Conservation (phyloP, 2,888 invertebrate species). For the Tanypteryx hageni region DNA sequence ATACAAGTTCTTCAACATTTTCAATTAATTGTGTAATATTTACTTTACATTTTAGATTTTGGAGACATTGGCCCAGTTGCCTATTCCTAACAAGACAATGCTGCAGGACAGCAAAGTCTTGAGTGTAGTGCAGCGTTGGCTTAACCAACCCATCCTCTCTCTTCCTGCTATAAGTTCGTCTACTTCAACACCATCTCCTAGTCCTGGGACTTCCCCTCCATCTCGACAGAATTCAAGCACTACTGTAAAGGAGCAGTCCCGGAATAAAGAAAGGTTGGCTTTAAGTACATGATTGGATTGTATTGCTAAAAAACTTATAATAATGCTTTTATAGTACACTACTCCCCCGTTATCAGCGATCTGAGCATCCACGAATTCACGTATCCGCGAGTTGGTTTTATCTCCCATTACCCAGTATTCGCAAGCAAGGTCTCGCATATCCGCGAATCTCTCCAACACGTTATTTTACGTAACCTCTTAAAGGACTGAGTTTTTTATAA, state of each 20-base stretch:
- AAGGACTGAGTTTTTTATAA: no score
- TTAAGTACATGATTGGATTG: background rate
- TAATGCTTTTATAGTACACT: no score
- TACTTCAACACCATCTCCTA: slow-evolving; percentile 72
- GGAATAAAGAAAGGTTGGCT: slow-evolving; percentile 57
- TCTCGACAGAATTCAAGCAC: slow-evolving; percentile 26
- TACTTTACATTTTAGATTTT: slow-evolving; percentile 79
- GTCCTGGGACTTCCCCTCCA: slow-evolving; percentile 53
- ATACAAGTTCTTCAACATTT: background rate
- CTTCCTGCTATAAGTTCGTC: slow-evolving; percentile 74
- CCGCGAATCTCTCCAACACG: no score
- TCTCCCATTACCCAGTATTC: no score
- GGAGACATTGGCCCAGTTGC: slow-evolving; percentile 88
- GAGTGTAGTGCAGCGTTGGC: slow-evolving; percentile 90
- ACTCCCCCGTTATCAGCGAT: no score
- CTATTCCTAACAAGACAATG: slow-evolving; percentile 95
- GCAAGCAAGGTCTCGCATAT: no score
- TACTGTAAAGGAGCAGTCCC: slow-evolving; percentile 16
- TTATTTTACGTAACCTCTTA: no score
- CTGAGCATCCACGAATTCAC: no score
- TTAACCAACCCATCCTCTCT: slow-evolving; percentile 74
- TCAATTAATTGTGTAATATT: background rate
- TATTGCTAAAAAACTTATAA: no score
- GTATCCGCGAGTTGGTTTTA: no score
- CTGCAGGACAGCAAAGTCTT: slow-evolving; percentile 94